Conservation (phyloP, 37 sponge, comb jelly and placozoan species). For the Chondrilla cf. caribensis region DNA sequence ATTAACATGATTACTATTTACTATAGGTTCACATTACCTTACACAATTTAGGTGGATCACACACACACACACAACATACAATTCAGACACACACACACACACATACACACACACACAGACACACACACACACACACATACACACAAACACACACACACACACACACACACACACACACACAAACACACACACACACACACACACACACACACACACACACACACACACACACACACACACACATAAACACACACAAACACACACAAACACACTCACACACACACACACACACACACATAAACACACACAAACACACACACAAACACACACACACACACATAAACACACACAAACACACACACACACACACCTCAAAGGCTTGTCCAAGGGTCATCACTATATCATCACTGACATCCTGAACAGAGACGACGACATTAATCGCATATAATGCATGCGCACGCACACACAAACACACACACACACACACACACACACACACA, state of each 20-base stretch:
- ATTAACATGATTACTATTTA: background rate
- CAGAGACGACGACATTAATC: background rate
- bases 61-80: background rate
- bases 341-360: background rate
- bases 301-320: background rate
- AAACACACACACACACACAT: background rate
- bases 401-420: conserved; percentile 70
- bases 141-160: background rate
- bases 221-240: background rate
- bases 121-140: too few relatives aligned
- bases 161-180: background rate
- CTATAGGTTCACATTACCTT: background rate
- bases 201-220: conserved; percentile 39
- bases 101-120: too few relatives aligned
- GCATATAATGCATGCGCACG: background rate
- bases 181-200: background rate
- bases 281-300: background rate
- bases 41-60: background rate
- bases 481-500: background rate
- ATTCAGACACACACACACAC: too few relatives aligned
- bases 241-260: too few relatives aligned
- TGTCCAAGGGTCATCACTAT: conserved; percentile 81
- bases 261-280: too few relatives aligned
- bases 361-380: conserved; percentile 78
- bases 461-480: background rate